Percentiles rank a stretch among this genome's conserved stretches.
phyloP scores from a whole-genome alignment of 2,113 vertebrate genomes.

The Hyla sarda region DNA sequence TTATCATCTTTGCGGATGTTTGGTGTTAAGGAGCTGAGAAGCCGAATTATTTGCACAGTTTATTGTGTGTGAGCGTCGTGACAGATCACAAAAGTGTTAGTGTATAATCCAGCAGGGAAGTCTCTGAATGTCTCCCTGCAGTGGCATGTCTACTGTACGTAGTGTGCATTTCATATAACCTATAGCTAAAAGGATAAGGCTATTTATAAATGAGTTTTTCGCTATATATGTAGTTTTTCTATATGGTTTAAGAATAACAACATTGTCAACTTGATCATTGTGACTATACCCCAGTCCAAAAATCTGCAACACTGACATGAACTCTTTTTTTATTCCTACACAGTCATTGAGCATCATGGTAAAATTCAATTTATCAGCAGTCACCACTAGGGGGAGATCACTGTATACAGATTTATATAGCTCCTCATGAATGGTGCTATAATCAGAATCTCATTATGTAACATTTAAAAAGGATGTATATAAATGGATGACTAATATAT shows the following conservation, averaged over 20 bases:
- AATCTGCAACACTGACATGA: no score
- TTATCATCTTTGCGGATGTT: neutral
- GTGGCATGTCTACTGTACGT: no score
- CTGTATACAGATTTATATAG: neutral
- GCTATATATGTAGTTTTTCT: no score
- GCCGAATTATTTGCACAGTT: neutral
- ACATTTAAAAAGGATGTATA: no score
- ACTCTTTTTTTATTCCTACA: no score
- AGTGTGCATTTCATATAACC: neutral
- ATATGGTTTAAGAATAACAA: neutral
- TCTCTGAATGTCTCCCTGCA: neutral
- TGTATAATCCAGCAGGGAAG: neutral
- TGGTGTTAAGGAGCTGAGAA: neutral
- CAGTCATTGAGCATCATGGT: neutral
- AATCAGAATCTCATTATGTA: no score
- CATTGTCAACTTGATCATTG: neutral
- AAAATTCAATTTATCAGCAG: neutral
- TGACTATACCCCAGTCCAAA: no score
- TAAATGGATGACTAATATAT: no score
- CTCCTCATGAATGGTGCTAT: no score
- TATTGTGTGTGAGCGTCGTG: constrained; percentile 8
- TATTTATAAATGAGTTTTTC: neutral
- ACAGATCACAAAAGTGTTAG: constrained; percentile 6
- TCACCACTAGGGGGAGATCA: neutral
- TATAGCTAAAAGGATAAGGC: neutral